Evolutionary conservation across 2,113 vertebrate species (phyloP), one percentile per base, ranked within the genome.

Genomic region (Planiliza haematocheilus): DNA sequence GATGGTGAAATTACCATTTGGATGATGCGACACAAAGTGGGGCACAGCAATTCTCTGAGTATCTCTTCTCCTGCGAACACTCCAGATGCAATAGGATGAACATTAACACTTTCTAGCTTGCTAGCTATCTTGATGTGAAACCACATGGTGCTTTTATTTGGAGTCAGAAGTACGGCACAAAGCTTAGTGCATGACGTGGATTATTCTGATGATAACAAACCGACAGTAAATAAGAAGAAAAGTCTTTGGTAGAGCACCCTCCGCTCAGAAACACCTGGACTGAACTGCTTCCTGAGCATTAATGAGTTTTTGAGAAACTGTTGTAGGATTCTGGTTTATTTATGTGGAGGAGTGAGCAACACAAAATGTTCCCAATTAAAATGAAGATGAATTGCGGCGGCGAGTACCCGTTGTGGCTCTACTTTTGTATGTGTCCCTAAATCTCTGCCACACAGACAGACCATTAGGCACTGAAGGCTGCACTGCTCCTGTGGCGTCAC

Each of bases 331-430:
- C 69, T 80, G 79, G 46, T 86, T 92, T 91, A 90, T 91, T 90
- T 87, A 86, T 83, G 87, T 67, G 50, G 72, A 81, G 52, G 69
- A 86, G 62, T 65, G 87, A 74, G 74, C 46, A 86, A 89, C 82
- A 89, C 85, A 89, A 90, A 90, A 89, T 86, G 87, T 90, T 90
- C 88, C 86, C 86, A 89, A 89, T 92, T 89, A 87, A 92, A 92
- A 91, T 81, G 77, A 93, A 92, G 89, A 91, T 85, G 73, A 87
- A 92, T 85, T 61, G 36, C 77, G 56, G 55, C 56, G 43, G 45
- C 17, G 0, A 66, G 42, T 39, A 16, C 43, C 76, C 17, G 64
- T 64, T 65, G 82, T 20, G 62, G 41, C 64, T 52, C 43, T 34
- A 46, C 65, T 50, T 71, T 14, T 51, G 39, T 36, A 17, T 24